Conservation (phyloP, 2,113 vertebrate species). For the Podiceps cristatus region DNA sequence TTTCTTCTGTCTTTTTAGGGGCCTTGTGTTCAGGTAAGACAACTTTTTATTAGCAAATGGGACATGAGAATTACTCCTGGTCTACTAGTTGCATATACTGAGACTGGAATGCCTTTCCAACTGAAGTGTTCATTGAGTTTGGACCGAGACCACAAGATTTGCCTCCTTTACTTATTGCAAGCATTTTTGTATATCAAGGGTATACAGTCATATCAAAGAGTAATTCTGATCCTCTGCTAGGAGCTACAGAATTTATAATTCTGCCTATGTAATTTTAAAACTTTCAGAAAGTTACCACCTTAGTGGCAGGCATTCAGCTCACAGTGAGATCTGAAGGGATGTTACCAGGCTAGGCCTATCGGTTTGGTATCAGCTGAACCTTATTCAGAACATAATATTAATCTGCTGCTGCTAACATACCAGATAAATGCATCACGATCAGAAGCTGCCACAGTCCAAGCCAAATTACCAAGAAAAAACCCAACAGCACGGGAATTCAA, state of each 20-base stretch:
- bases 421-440: background rate
- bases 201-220: background rate
- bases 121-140: background rate
- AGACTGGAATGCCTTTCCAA: background rate
- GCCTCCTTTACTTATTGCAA: background rate
- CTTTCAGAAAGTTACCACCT: background rate
- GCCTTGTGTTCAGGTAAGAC: background rate
- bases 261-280: background rate
- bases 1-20: background rate
- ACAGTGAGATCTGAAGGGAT: background rate
- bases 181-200: background rate
- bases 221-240: background rate
- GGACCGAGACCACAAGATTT: background rate
- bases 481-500: background rate
- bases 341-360: background rate
- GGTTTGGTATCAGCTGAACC: background rate
- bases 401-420: background rate
- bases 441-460: background rate
- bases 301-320: background rate
- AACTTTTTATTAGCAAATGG: background rate
- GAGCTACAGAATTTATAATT: background rate
- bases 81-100: background rate
- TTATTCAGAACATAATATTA: background rate
- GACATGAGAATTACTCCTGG: background rate
- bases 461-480: background rate